Conservation (phyloP, 2,113 vertebrate species). For the Dinomys branickii region DNA sequence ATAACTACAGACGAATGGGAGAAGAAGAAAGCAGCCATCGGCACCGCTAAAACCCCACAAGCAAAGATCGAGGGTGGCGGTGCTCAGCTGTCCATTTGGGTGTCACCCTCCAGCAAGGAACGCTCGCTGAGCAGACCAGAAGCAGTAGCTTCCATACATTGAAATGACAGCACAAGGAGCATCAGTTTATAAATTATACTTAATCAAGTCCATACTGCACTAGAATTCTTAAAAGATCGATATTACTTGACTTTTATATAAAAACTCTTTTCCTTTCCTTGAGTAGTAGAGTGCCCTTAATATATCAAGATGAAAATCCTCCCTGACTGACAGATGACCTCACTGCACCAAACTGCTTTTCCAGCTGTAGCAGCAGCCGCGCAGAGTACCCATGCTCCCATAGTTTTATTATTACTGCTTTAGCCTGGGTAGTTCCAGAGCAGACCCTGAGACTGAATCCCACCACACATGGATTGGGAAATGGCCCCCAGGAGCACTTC, state of each 20-base stretch:
- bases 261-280: neutral
- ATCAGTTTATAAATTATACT: neutral
- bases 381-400: neutral
- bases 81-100: neutral
- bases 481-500: neutral
- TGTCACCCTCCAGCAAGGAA: neutral
- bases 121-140: neutral
- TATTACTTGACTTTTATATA: neutral
- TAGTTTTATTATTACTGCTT: neutral
- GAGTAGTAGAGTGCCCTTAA: neutral
- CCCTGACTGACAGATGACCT: neutral
- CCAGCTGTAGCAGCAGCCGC: neutral
- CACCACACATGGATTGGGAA: neutral
- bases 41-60: neutral
- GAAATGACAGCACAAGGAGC: neutral
- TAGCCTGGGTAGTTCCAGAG: neutral
- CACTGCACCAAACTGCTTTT: neutral
- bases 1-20: neutral
- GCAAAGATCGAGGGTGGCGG: neutral
- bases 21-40: neutral
- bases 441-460: neutral
- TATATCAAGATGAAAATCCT: neutral
- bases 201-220: neutral
- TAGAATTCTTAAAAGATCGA: neutral
- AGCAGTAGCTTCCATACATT: accelerated